Evolutionary conservation across 2,888 invertebrate species (phyloP).

Genomic region (Drosophila longiperda): DNA sequence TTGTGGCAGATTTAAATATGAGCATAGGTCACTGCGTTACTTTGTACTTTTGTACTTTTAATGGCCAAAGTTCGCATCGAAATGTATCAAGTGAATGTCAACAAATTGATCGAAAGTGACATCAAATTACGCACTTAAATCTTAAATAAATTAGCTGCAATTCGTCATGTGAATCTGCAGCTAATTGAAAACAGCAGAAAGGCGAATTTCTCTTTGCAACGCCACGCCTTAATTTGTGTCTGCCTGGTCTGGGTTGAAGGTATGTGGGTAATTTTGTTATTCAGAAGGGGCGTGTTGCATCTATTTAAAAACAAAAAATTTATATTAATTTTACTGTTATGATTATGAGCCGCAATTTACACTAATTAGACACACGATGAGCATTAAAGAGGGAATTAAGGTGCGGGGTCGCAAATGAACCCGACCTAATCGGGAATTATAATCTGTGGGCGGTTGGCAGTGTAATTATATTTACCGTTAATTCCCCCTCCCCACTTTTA

Average conservation of each 20-base stretch:
- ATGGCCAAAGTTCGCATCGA: slow-evolving; percentile 32
- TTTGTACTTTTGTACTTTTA: slow-evolving; percentile 21
- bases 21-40: slow-evolving; percentile 31
- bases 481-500: slow-evolving; percentile 34
- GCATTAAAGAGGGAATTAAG: slow-evolving; percentile 47
- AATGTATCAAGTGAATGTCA: slow-evolving; percentile 54
- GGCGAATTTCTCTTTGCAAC: slow-evolving; percentile 38
- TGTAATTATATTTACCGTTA: slow-evolving; percentile 77
- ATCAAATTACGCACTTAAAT: slow-evolving; percentile 4
- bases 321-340: slow-evolving; percentile 72
- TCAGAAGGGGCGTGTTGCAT: slow-evolving; percentile 23
- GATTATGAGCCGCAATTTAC: slow-evolving; percentile 69
- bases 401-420: neutral
- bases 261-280: neutral
- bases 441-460: slow-evolving; percentile 2
- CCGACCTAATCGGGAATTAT: slow-evolving; percentile 15
- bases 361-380: slow-evolving; percentile 65
- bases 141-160: slow-evolving; percentile 51
- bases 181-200: slow-evolving; percentile 16
- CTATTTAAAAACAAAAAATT: slow-evolving; percentile 48
- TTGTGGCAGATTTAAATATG: slow-evolving; percentile 65
- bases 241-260: no score
- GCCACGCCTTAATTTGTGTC: slow-evolving; percentile 9
- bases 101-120: slow-evolving; percentile 52
- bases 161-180: slow-evolving; percentile 50